A percentile compares a stretch with the other conserved stretches of the same genome.
These are phyloP conservation scores for Tachysurus vachellii DNA, from an alignment of 2,113 vertebrate genomes.

Conservation along the genomic window DNA sequence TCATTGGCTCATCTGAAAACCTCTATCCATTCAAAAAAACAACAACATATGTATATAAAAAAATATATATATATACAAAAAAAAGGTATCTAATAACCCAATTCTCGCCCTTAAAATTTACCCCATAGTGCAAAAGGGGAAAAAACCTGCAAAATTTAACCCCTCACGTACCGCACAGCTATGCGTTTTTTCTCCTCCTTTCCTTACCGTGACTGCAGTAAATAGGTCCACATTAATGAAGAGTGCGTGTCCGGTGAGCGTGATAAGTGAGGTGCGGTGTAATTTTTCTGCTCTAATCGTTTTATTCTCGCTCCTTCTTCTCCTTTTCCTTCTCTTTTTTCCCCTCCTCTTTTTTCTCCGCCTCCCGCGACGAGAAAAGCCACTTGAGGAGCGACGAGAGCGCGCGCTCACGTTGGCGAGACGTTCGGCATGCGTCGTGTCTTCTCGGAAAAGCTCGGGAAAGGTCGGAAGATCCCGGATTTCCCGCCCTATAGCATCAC, in stretches of 20 bases:
- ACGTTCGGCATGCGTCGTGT: slow-evolving; percentile 63
- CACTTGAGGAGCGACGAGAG: slow-evolving; percentile 60
- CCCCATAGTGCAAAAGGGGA: slow-evolving; percentile 49
- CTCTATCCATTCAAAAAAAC: not conserved
- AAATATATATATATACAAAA: too few species aligned
- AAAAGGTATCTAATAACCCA: slow-evolving; percentile 1
- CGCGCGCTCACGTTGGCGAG: slow-evolving; percentile 65
- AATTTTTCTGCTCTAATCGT: not conserved
- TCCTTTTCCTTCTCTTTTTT: slow-evolving; percentile 28
- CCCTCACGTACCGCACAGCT: slow-evolving; percentile 55
- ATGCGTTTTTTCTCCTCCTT: not conserved
- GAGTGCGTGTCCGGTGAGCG: not conserved
- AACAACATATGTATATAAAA: not conserved
- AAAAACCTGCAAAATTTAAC: slow-evolving; percentile 80
- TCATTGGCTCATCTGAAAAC: not conserved
- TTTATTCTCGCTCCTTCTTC: not conserved
- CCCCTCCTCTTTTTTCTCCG: slow-evolving; percentile 59
- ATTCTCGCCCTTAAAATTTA: slow-evolving; percentile 29
- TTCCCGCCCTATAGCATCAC: slow-evolving; percentile 20
- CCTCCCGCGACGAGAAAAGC: slow-evolving; percentile 59
- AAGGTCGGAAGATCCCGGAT: slow-evolving; percentile 65
- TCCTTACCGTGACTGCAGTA: slow-evolving; percentile 31
- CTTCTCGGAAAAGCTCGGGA: slow-evolving; percentile 68
- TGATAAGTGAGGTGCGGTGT: not conserved
- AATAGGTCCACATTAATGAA: not conserved